phyloP scores from a whole-genome alignment of 2,113 vertebrate genomes.

The Nerophis ophidion region DNA sequence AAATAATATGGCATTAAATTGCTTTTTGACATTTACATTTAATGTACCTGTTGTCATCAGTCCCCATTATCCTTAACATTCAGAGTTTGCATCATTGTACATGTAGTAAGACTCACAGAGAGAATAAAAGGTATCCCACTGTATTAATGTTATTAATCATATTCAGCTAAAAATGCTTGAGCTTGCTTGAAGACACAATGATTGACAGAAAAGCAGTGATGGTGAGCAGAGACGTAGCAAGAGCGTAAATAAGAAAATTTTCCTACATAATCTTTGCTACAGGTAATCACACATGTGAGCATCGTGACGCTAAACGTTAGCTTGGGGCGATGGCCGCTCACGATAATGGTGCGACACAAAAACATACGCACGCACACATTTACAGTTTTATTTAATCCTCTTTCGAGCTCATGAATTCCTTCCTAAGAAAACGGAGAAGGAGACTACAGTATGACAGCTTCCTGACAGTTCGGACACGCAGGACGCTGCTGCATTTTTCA shows the following conservation, averaged over 20 bases:
- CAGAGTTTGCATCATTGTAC: too few relatives aligned
- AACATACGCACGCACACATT: conserved; percentile 27
- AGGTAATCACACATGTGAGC: too few relatives aligned
- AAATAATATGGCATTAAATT: too few relatives aligned
- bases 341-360: neutral
- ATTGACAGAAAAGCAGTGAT: conserved; percentile 61
- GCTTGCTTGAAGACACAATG: conserved; percentile 1
- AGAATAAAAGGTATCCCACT: too few relatives aligned
- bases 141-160: too few relatives aligned
- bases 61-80: too few relatives aligned
- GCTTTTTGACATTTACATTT: too few relatives aligned
- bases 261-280: conserved; percentile 4
- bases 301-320: too few relatives aligned
- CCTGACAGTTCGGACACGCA: conserved; percentile 60
- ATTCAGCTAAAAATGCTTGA: conserved; percentile 21
- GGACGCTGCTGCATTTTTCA: conserved; percentile 45
- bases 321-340: too few relatives aligned
- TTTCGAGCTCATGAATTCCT: conserved; percentile 60
- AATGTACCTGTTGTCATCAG: too few relatives aligned
- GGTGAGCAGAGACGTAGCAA: conserved; percentile 51
- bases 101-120: too few relatives aligned
- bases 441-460: conserved; percentile 59
- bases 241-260: conserved; percentile 46
- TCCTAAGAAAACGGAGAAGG: conserved; percentile 39
- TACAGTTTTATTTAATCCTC: conserved; percentile 25